Base-by-base conservation (phyloP, 37 sponge, comb jelly and placozoan genomes). In the Chondrosia reniformis region DNA sequence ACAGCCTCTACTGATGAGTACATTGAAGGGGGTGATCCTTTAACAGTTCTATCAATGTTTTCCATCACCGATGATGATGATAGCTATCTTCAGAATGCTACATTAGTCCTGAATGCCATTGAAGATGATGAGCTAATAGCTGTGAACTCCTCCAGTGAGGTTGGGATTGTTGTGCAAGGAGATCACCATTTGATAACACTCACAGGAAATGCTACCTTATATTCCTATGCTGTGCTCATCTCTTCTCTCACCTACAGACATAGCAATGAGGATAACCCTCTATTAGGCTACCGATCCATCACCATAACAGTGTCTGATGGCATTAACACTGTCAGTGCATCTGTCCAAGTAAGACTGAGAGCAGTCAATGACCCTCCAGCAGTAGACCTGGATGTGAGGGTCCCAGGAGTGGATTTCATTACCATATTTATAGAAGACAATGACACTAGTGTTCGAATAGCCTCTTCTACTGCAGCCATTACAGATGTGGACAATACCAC, bases 321-420 rank as follows among this genome's bases (percentile, higher is more conserved):
- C 28, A 19, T 45, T 27, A 34, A 15, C 55, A 79, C 80, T 75
- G 30, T 27, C 3, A 63, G 55, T 1, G 69, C 45, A 21, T 43
- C 62, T 24, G 74, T 64, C 22, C 41, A 39, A 25, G 15, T 89
- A 19, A 74, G 72, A 55, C 81, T 89, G 45, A 38, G 27, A 54
- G 78, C 78, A 33, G 79, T 89, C 38, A 89, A 89, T 85, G 80
- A 85, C 76, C 41, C 73, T n/a, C 90, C 90, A 22, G 72, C 85
- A 4, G 33, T 89, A 27, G 64, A 78, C 42, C 67, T 85, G 19
- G 79, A 76, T 59, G 38, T 49, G 32, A 6, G 42, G 24, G 39
- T 9, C 19, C 12, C 45, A 4, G 71, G 72, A 2, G 8, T 59
- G 2, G 54, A 63, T 37, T 78, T 41, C 40, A 46, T 4, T 1